Base-by-base conservation (phyloP, 2,888 invertebrate genomes). In the Heteromurus nitidus region DNA sequence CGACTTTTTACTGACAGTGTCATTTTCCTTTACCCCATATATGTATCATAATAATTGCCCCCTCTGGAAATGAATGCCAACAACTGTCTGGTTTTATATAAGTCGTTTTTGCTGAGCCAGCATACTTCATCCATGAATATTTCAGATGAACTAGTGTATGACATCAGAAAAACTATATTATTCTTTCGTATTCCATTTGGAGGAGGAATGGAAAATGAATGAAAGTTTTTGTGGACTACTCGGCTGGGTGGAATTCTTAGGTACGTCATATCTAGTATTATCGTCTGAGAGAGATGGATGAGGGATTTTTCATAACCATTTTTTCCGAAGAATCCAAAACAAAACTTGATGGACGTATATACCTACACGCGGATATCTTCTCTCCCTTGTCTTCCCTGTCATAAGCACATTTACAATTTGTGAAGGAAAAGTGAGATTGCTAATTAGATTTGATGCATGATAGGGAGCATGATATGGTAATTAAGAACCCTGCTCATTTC, bases 371-470 rank as follows among this genome's bases (percentile, higher is more conserved):
- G n/a, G 44, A 44, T 36, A 44, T 50, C 16, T 50, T 3, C 20
- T 50, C 50, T 2, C n/a, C n/a, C n/a, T n/a, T n/a, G n/a, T n/a
- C n/a, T n/a, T n/a, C n/a, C n/a, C n/a, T n/a, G n/a, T n/a, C n/a
- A n/a, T n/a, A n/a, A n/a, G n/a, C n/a, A n/a, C n/a, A n/a, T n/a
- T n/a, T n/a, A n/a, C n/a, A n/a, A 50, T 11, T 7, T n/a, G 18
- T 58, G 28, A 1, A 24, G 11, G 58, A 58, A 58, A 28, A 58
- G 58, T 58, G 58, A 58, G 58, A 58, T 28, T 58, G 11, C 58
- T 58, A 58, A 58, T 58, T 58, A 58, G 58, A 58, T 58, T 58
- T 58, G 58, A 58, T n/a, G n/a, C n/a, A 58, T 58, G 58, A 58
- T 58, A n/a, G 58, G 58, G 28, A 58, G 58, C 58, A 58, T 58